Evolutionary conservation across 2,113 vertebrate genomes (phyloP).

Genomic region (Hystrix cristata): DNA sequence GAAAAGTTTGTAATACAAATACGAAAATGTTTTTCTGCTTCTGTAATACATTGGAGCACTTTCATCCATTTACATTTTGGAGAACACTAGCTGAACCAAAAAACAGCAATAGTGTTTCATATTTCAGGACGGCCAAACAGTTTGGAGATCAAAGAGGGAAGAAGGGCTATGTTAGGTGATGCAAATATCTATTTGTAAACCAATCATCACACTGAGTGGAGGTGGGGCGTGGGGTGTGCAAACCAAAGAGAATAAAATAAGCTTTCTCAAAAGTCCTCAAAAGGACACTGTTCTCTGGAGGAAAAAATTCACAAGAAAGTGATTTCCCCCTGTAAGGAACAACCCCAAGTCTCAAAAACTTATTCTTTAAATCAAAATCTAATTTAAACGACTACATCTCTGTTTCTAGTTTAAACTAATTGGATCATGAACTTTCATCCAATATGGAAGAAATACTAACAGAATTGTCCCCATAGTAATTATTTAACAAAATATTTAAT

Average conservation of each 20-base stretch:
- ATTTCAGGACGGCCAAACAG: constrained; percentile 53
- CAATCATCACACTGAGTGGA: constrained; percentile 9
- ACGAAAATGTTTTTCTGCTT: constrained; percentile 52
- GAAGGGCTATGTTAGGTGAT: background rate
- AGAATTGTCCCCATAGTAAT: background rate
- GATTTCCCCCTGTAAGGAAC: background rate
- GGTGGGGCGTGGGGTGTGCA: too few relatives aligned
- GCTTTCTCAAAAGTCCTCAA: constrained; percentile 28
- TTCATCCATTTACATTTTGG: constrained; percentile 70
- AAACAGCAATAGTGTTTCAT: constrained; percentile 59
- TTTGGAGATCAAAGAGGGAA: constrained; percentile 66
- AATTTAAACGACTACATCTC: background rate
- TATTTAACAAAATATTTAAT: background rate
- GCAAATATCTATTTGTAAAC: constrained; percentile 67
- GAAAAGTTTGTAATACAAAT: constrained; percentile 68
- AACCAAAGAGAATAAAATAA: constrained; percentile 56
- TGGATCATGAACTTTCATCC: background rate
- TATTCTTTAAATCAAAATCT: constrained; percentile 43
- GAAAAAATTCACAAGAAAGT: background rate
- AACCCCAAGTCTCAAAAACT: background rate
- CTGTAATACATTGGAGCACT: constrained; percentile 36
- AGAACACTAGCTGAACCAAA: constrained; percentile 26
- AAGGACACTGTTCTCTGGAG: background rate
- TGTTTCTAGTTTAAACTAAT: background rate
- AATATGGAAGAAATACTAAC: background rate